A percentile compares a stretch with the other conserved stretches of the same genome.
Evolutionary conservation across 2,797 vertebrate species (phyloP).

Genomic region (Paedocypris micromegethes): DNA sequence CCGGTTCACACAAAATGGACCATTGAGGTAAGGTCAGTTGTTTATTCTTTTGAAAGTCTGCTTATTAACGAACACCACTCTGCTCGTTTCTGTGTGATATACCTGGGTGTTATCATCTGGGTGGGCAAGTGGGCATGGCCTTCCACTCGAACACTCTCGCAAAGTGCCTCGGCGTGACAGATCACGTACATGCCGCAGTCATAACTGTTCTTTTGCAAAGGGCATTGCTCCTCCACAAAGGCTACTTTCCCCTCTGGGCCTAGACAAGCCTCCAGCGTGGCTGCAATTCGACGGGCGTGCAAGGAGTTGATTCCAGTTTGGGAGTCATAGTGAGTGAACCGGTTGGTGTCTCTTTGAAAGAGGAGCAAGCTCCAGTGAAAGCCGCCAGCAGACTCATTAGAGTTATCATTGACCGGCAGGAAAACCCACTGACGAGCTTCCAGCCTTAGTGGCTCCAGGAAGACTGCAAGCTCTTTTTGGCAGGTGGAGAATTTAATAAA

Average conservation of each 20-base stretch:
- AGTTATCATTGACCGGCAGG: conserved; percentile 92
- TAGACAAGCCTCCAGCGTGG: conserved; percentile 80
- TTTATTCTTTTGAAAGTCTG: conserved; percentile 64
- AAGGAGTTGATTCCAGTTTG: conserved; percentile 80
- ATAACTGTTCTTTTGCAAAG: conserved; percentile 92
- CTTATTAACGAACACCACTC: conserved; percentile 85
- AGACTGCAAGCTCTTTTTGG: conserved; percentile 79
- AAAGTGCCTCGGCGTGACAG: conserved; percentile 85
- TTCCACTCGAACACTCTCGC: conserved; percentile 68
- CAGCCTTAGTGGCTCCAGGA: conserved; percentile 84
- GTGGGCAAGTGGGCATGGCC: conserved; percentile 65
- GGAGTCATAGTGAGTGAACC: conserved; percentile 93
- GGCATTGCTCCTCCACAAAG: conserved; percentile 84
- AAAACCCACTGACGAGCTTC: conserved; percentile 78
- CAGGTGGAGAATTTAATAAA: conserved; percentile 91
- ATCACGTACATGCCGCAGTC: conserved; percentile 99
- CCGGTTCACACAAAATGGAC: no score
- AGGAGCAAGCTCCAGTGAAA: conserved; percentile 95
- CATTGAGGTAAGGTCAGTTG: conserved; percentile 27
- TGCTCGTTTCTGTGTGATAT: conserved; percentile 82
- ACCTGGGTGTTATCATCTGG: conserved; percentile 81
- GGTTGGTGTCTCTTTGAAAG: conserved; percentile 74
- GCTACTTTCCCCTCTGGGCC: conserved; percentile 61
- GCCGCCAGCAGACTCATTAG: conserved; percentile 83
- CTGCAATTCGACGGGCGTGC: conserved; percentile 82